phyloP scores from a whole-genome alignment of 2,113 vertebrate species.

The Xenopus laevis region DNA sequence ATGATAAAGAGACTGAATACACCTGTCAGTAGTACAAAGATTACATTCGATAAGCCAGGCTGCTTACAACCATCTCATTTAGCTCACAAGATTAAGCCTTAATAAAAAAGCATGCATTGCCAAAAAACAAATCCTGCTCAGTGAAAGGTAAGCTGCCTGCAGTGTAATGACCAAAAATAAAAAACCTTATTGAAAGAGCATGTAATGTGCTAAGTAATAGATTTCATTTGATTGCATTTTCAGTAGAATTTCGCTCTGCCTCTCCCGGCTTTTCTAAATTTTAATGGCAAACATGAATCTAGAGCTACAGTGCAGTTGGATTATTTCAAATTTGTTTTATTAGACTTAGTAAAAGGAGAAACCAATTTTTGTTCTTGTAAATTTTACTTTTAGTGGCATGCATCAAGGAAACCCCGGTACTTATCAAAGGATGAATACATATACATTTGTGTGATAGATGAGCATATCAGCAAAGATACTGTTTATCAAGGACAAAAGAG shows the following conservation, averaged over 20 bases:
- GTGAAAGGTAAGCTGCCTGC: not conserved
- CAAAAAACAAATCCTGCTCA: not conserved
- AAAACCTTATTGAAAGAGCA: not conserved
- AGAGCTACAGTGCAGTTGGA: not conserved
- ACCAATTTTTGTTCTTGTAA: not conserved
- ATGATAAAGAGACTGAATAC: not conserved
- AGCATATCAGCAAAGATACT: not conserved
- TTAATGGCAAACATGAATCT: slow-evolving; percentile 25
- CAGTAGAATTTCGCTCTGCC: slow-evolving; percentile 7
- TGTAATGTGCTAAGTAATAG: slow-evolving; percentile 7
- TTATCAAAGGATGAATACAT: not conserved
- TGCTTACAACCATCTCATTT: not conserved
- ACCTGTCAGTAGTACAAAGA: not conserved
- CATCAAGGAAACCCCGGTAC: not conserved
- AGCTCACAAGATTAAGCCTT: not conserved
- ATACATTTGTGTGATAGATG: not conserved
- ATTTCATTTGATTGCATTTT: slow-evolving; percentile 2
- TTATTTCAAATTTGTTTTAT: not conserved
- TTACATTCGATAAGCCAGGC: slow-evolving; percentile 1
- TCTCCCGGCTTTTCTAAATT: not conserved
- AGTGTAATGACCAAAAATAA: slow-evolving; percentile 7
- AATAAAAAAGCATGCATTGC: not conserved
- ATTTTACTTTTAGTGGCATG: not conserved
- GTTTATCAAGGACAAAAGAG: slow-evolving; percentile 1
- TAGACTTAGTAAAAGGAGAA: no score